phyloP scores from a whole-genome alignment of 1,140 invertebrate genomes.

The Musca domestica region DNA sequence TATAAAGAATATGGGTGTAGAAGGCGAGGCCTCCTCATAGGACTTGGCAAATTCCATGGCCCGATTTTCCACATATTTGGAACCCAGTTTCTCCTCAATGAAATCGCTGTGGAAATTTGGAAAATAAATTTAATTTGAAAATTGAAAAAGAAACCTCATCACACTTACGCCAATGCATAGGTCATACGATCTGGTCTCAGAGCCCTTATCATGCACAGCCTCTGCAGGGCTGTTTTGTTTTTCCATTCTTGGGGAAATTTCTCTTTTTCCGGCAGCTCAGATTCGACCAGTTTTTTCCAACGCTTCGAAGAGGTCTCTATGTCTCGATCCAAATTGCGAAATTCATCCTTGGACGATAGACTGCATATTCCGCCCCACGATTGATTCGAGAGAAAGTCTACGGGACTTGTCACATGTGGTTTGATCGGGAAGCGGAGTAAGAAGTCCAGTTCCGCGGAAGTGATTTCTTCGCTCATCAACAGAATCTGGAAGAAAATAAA shows the following conservation, averaged over 20 bases:
- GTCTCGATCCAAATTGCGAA: conserved; percentile 90
- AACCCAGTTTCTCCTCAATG: conserved; percentile 91
- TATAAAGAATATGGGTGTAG: conserved; percentile 94
- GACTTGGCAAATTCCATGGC: conserved; percentile 92
- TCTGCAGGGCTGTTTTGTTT: conserved; percentile 87
- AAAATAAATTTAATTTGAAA: background rate
- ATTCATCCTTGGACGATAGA: conserved; percentile 85
- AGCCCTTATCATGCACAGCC: conserved; percentile 91
- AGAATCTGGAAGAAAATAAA: conserved; percentile 67
- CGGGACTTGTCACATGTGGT: conserved; percentile 85
- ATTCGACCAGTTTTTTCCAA: conserved; percentile 95
- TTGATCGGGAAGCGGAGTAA: conserved; percentile 90
- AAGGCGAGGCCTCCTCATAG: conserved; percentile 88
- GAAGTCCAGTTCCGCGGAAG: conserved; percentile 84
- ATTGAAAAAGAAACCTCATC: too few species aligned
- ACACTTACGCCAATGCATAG: conserved; percentile 74
- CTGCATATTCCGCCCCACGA: conserved; percentile 95
- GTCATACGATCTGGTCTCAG: conserved; percentile 92
- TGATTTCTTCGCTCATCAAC: conserved; percentile 80
- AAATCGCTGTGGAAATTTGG: conserved; percentile 67
- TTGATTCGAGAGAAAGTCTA: conserved; percentile 88
- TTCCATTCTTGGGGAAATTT: conserved; percentile 99
- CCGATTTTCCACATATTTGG: conserved; percentile 84
- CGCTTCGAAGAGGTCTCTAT: conserved; percentile 92
- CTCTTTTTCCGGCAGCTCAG: conserved; percentile 92